A percentile compares a stretch with the other conserved stretches of the same genome.
phyloP scores from a whole-genome alignment of 1,140 invertebrate species.

The Conus ventricosus region DNA sequence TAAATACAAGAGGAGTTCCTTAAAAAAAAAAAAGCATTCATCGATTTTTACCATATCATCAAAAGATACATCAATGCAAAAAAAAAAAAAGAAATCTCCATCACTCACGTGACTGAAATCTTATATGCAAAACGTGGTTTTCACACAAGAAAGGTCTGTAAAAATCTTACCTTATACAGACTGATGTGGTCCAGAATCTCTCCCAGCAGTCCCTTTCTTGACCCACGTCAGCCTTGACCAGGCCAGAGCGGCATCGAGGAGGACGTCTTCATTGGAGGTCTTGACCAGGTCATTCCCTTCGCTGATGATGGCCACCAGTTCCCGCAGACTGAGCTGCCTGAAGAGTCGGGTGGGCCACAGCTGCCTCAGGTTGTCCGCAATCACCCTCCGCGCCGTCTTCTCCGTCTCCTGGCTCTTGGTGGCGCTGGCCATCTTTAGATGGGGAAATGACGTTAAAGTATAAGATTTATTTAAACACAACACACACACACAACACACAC shows the following conservation, averaged over 20 bases:
- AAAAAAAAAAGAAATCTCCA: too few species aligned
- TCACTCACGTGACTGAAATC: too few species aligned
- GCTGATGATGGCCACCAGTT: slow-evolving; percentile 32
- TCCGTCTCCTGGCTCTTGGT: slow-evolving; percentile 14
- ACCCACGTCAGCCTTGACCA: slow-evolving; percentile 34
- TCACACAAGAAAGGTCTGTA: too few species aligned
- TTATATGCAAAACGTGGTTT: too few species aligned
- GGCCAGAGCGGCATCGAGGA: slow-evolving; percentile 28
- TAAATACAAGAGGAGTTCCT: too few species aligned
- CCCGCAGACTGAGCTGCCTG: slow-evolving; percentile 19
- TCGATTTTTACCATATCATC: too few species aligned
- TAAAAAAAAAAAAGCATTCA: too few species aligned
- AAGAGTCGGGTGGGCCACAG: slow-evolving; percentile 33
- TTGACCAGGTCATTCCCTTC: slow-evolving; percentile 15
- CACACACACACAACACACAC: background rate
- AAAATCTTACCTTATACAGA: slow-evolving; percentile 24
- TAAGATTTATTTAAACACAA: too few species aligned
- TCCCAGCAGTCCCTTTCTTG: slow-evolving; percentile 6
- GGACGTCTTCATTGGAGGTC: slow-evolving; percentile 33
- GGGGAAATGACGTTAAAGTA: background rate
- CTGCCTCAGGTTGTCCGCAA: slow-evolving; percentile 33
- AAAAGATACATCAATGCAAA: too few species aligned
- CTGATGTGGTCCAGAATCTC: slow-evolving; percentile 37
- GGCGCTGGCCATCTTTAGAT: slow-evolving; percentile 79
- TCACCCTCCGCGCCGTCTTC: slow-evolving; percentile 5